Conservation (phyloP, 2,113 vertebrate genomes). For the Sus scrofa region T2T-Sscrofa CM000825.6:79025001-79025500, state of each 20-base stretch:
- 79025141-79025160: slow-evolving; percentile 93
- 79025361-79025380: neutral
- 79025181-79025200: slow-evolving; percentile 97
- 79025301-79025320: neutral
- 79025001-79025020: neutral
- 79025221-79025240: slow-evolving; percentile 87
- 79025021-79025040: neutral
- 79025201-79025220: slow-evolving; percentile 91
- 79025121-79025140: slow-evolving; percentile 96
- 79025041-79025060: slow-evolving; percentile 37
- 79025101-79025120: slow-evolving; percentile 90
- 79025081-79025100: slow-evolving; percentile 91
- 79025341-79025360: neutral
- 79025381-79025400: neutral
- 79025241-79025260: neutral
- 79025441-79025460: neutral
- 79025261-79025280: neutral
- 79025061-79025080: slow-evolving; percentile 96
- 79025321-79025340: rapidly evolving
- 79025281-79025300: neutral
- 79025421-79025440: neutral
- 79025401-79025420: neutral
- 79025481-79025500: neutral
- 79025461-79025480: neutral
- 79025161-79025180: slow-evolving; percentile 96